Evolutionary conservation across 2,113 vertebrate species (phyloP), one percentile per base, ranked within the genome.

Genomic region (Struthio camelus): DNA sequence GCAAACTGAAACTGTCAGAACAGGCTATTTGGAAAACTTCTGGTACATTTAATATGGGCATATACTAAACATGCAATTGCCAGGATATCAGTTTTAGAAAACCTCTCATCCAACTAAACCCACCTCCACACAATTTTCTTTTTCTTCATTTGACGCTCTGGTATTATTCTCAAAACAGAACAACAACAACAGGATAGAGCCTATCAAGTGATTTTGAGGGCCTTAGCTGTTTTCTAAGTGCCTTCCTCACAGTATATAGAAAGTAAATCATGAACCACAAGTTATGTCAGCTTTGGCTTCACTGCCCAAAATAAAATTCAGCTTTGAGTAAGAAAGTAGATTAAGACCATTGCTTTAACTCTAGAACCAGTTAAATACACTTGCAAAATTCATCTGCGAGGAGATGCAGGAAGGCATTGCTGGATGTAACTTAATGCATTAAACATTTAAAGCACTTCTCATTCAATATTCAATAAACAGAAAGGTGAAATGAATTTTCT

Each of bases 371-470:
- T 66, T 93, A 77, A 95, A 85, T 36, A 89, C 5, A 66, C n/a
- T 64, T 40, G 80, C 19, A 93, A 91, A 96, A 87, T 59, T 66
- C 48, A 92, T 62, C 90, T 81, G 42, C 62, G 77, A 87, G 40
- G 36, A 62, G 44, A 36, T 78, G n/a, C 69, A 91, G 67, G 44
- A 42, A 70, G 11, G 56, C 56, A 59, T 59, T 34, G 56, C 19
- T 59, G 56, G 94, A 95, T 54, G 42, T 69, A 87, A 80, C 73
- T 90, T n/a, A 78, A 58, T 20, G 50, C 11, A 95, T 59, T 80
- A 92, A 94, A 91, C 66, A 92, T 93, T 96, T 83, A 96, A 78
- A 28, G 3, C 16, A 56, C 16, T 83, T 90, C 81, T 95, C 69
- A 84, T 86, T 79, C 12, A 70, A 76, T 83, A 91, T 66, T 83